Percentiles rank a stretch among this genome's conserved stretches.
phyloP scores from a whole-genome alignment of 2,113 vertebrate genomes.

The Psittacara wagleri region DNA sequence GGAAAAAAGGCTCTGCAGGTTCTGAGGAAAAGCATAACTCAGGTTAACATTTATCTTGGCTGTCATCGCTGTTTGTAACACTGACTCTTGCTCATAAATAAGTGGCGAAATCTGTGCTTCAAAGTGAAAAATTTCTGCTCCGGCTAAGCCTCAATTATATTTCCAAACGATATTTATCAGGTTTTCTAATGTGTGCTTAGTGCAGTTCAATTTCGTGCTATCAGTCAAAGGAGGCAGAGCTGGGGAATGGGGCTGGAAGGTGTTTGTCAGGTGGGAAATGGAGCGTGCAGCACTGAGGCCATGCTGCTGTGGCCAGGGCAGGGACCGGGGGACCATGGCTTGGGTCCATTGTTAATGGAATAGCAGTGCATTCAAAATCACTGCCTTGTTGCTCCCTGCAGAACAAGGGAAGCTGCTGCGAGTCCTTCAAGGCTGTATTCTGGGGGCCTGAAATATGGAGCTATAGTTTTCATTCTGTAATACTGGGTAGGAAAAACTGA shows the following conservation, averaged over 20 bases:
- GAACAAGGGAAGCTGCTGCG: neutral
- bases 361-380: neutral
- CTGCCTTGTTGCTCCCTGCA: neutral
- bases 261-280: conserved; percentile 17
- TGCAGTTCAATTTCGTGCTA: conserved; percentile 71
- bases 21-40: neutral
- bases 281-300: neutral
- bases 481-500: neutral
- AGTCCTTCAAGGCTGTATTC: neutral
- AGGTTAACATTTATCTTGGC: conserved; percentile 53
- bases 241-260: neutral
- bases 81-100: conserved; percentile 59
- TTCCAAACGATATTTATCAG: conserved; percentile 67
- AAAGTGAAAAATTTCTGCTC: conserved; percentile 25
- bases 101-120: conserved; percentile 41
- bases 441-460: neutral
- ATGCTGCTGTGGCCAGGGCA: neutral
- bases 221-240: conserved; percentile 66
- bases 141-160: conserved; percentile 56
- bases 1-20: neutral
- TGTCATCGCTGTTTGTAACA: conserved; percentile 43
- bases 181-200: conserved; percentile 56
- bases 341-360: neutral
- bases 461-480: neutral
- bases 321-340: neutral